phyloP scores from a whole-genome alignment of 2,797 vertebrate species.

The Eptatretus atami region DNA sequence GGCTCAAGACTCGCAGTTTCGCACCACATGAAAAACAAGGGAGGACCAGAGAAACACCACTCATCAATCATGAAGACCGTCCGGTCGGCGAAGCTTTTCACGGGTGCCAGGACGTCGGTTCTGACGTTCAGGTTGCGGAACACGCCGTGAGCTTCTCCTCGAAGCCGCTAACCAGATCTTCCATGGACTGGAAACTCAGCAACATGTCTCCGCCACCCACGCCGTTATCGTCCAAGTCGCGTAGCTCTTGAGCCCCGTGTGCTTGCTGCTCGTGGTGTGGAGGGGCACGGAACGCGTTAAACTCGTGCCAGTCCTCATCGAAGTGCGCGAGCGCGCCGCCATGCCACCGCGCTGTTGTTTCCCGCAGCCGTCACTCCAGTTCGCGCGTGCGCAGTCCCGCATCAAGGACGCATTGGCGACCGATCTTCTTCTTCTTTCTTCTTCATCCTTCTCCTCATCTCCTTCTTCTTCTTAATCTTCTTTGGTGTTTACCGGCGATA shows the following conservation, averaged over 20 bases:
- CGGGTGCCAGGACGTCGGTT: slow-evolving; percentile 49
- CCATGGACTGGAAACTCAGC: slow-evolving; percentile 79
- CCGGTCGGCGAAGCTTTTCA: slow-evolving; percentile 52
- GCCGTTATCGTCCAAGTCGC: slow-evolving; percentile 59
- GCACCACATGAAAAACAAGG: background rate
- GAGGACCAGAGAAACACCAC: slow-evolving; percentile 16
- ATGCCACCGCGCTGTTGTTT: slow-evolving; percentile 14
- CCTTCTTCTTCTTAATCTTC: too few relatives aligned
- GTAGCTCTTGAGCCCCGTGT: slow-evolving; percentile 37
- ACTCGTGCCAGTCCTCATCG: slow-evolving; percentile 69
- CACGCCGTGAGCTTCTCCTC: slow-evolving; percentile 79
- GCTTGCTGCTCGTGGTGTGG: slow-evolving; percentile 18
- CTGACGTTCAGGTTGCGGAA: slow-evolving; percentile 77
- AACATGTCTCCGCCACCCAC: slow-evolving; percentile 36
- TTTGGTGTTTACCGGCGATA: too few relatives aligned
- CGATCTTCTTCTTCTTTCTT: too few relatives aligned
- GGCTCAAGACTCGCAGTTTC: too few relatives aligned
- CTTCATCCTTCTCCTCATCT: too few relatives aligned
- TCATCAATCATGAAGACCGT: slow-evolving; percentile 47
- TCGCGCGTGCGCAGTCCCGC: too few relatives aligned
- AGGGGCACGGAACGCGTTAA: slow-evolving; percentile 10
- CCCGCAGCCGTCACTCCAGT: slow-evolving; percentile 6
- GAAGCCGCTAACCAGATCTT: slow-evolving; percentile 70
- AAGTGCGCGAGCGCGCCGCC: slow-evolving; percentile 61
- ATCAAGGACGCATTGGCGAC: too few relatives aligned